Conservation (phyloP, 2,888 invertebrate genomes). For the Leptura quadrifasciata region DNA sequence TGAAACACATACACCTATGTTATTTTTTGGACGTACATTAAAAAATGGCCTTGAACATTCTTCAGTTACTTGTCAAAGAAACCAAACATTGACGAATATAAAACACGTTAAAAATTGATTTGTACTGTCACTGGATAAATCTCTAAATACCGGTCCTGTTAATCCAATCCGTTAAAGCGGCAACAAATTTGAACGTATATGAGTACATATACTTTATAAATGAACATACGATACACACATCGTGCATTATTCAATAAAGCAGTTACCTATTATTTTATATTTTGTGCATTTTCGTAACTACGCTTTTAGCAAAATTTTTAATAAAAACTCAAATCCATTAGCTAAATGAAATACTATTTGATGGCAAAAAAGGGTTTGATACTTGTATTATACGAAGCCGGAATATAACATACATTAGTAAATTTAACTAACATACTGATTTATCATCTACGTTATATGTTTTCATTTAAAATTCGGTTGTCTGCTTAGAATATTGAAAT, state of each 20-base stretch:
- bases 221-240: background rate
- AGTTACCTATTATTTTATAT: background rate
- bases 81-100: no score
- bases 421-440: no score
- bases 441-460: no score
- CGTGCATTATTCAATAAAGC: background rate
- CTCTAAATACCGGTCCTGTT: no score
- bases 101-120: no score
- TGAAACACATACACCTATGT: no score
- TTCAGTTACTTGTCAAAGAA: no score
- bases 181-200: background rate
- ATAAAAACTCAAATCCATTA: slow-evolving; percentile 9
- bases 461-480: no score
- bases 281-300: background rate
- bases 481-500: no score
- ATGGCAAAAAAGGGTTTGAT: background rate
- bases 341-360: slow-evolving; percentile 6
- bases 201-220: background rate
- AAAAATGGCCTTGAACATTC: no score
- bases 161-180: background rate
- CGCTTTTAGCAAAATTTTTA: slow-evolving; percentile 1
- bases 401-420: background rate
- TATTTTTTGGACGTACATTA: no score
- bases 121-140: no score
- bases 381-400: background rate